These are phyloP conservation scores for Lepidotrigona ventralis DNA, from an alignment of 1,140 invertebrate genomes.

Conservation along the genomic window DNA sequence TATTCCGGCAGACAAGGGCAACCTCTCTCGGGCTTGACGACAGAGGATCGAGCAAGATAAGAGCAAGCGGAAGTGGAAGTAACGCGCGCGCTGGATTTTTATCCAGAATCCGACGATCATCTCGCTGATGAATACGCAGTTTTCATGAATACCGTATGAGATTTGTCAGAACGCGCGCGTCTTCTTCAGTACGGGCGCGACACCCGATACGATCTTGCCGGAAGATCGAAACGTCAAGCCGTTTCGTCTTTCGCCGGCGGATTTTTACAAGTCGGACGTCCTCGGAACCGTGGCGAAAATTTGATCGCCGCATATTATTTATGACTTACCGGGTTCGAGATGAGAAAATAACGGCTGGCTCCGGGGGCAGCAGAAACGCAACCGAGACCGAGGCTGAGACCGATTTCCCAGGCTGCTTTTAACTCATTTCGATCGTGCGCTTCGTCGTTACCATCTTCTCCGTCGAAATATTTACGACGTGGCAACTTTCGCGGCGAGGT, in stretches of 20 bases:
- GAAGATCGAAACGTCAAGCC: constrained; percentile 36
- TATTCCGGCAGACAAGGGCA: constrained; percentile 11
- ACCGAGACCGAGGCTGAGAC: not conserved
- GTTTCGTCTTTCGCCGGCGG: constrained; percentile 35
- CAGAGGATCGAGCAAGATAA: not conserved
- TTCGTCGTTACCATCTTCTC: not conserved
- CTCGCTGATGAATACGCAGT: constrained; percentile 63
- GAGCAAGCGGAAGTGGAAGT: not conserved
- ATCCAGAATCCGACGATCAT: constrained; percentile 51
- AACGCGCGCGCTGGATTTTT: constrained; percentile 22
- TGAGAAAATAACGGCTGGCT: constrained; percentile 27
- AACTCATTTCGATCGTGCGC: not conserved
- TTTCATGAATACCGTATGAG: constrained; percentile 70
- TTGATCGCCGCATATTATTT: constrained; percentile 40
- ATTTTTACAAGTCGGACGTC: constrained; percentile 14
- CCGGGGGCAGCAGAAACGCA: not conserved
- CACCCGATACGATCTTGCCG: constrained; percentile 43
- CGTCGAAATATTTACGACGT: not conserved
- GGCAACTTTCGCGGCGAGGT: not conserved
- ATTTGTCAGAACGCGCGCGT: constrained; percentile 15
- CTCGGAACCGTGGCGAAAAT: constrained; percentile 14
- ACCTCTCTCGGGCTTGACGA: not conserved
- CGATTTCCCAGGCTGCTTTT: not conserved
- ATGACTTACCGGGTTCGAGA: constrained; percentile 25
- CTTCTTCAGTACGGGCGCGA: constrained; percentile 26